Evolutionary conservation across 2,888 invertebrate species (phyloP), one percentile per base, ranked within the genome.

Genomic region (Clusia tigrina): DNA sequence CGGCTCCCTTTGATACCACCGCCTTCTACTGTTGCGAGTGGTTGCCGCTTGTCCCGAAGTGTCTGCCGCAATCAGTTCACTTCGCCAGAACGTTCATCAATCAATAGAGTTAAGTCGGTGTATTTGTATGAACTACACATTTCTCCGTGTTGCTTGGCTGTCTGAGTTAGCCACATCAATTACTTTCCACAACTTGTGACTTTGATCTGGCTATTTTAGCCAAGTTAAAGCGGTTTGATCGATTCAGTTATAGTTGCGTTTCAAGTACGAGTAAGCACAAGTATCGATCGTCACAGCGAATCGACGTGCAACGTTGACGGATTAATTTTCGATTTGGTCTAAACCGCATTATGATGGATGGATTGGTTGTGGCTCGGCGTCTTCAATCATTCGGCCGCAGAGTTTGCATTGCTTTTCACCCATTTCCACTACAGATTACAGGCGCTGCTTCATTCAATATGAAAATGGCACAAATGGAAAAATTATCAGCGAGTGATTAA

Each of bases 271-370:
- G 12, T 32, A 6, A 32, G 32, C 54, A 20, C 15, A 26, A 26
- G 18, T 54, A 26, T 54, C 32, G 54, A 25, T 54, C 37, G 32
- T 22, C 37, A 18, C 6, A 3, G 2, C 37, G 54, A n/a, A 54
- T 54, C 54, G 54, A 54, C 54, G 54, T 37, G 54, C 20, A 9
- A 10, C 54, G 20, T 37, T 54, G 54, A 54, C 54, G 54, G 54
- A 54, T 54, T 54, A 54, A 54, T 54, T 54, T 22, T 54, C 54
- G 23, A 54, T 54, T 54, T 54, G 54, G 54, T 22, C 54, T 54
- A 54, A 54, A 54, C 54, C 54, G 37, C 54, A 54, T 37, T 37
- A 54, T 54, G 54, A 54, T 54, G 54, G 37, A 54, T 54, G 54
- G 17, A 12, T 2, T 37, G 54, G 32, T 26, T 12, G 32, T 17